These are phyloP conservation scores for Cerastoderma edule DNA, from an alignment of 2,888 invertebrate genomes.

Conservation along the genomic window DNA sequence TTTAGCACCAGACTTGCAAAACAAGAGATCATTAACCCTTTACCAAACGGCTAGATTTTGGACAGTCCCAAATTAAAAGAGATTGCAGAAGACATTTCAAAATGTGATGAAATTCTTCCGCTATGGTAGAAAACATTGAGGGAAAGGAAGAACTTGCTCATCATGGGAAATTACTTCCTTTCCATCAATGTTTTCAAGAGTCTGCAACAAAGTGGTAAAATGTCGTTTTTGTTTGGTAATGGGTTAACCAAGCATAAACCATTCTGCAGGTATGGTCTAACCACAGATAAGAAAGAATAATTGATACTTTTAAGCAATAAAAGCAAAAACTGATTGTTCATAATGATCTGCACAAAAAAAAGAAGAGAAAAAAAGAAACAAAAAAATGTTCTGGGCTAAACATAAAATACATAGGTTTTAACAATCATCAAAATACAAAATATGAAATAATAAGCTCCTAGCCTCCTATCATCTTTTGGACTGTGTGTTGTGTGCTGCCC, in stretches of 20 bases:
- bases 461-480: no score
- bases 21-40: conserved; percentile 2
- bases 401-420: background rate
- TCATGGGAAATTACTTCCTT: background rate
- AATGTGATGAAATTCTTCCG: no score
- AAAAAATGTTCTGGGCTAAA: no score
- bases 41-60: background rate
- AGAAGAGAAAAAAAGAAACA: background rate
- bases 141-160: background rate
- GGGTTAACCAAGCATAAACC: background rate
- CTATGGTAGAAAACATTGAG: no score
- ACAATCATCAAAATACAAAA: no score
- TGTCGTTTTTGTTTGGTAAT: background rate
- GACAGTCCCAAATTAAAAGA: background rate
- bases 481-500: background rate
- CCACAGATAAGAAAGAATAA: background rate
- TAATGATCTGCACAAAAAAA: background rate
- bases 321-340: no score
- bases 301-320: no score
- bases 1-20: no score
- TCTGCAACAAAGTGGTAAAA: background rate
- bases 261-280: background rate
- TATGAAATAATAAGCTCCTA: no score
- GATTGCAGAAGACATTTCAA: background rate
- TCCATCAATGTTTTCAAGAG: background rate